These are phyloP conservation scores for Alouatta palliata DNA, from an alignment of 2,113 vertebrate genomes.

Conservation along the genomic window DNA sequence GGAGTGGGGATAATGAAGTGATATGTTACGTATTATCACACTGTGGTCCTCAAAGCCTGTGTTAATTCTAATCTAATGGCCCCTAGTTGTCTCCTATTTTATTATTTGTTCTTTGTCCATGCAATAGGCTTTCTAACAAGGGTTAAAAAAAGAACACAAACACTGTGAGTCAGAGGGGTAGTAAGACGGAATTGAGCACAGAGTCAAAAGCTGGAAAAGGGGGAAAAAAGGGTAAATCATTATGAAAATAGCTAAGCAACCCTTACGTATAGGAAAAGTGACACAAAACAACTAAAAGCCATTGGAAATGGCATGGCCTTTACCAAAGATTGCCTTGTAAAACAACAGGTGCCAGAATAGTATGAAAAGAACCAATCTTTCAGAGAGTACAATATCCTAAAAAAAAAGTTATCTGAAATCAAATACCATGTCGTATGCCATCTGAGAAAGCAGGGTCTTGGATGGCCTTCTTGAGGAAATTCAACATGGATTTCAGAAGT, in stretches of 20 bases:
- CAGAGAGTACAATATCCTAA: background rate
- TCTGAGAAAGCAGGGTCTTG: slow-evolving; percentile 97
- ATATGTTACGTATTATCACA: background rate
- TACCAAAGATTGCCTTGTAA: background rate
- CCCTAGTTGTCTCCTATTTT: background rate
- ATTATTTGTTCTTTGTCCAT: slow-evolving; percentile 34
- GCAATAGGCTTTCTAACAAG: background rate
- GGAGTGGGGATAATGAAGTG: background rate
- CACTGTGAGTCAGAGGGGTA: background rate
- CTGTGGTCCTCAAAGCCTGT: background rate
- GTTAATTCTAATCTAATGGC: background rate
- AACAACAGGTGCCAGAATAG: background rate
- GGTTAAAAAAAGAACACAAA: background rate
- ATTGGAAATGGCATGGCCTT: slow-evolving; percentile 20
- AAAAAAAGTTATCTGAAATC: slow-evolving; percentile 30
- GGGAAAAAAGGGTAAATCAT: background rate
- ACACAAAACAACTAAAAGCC: slow-evolving; percentile 31
- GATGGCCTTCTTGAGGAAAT: slow-evolving; percentile 98
- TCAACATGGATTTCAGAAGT: slow-evolving; percentile 97
- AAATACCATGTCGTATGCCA: slow-evolving; percentile 94
- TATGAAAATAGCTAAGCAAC: slow-evolving; percentile 11
- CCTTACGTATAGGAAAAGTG: background rate
- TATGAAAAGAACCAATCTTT: background rate
- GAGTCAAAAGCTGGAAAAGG: background rate
- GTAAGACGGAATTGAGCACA: background rate